phyloP scores from a whole-genome alignment of 2,797 vertebrate species.

The Pipistrellus pipistrellus region DNA sequence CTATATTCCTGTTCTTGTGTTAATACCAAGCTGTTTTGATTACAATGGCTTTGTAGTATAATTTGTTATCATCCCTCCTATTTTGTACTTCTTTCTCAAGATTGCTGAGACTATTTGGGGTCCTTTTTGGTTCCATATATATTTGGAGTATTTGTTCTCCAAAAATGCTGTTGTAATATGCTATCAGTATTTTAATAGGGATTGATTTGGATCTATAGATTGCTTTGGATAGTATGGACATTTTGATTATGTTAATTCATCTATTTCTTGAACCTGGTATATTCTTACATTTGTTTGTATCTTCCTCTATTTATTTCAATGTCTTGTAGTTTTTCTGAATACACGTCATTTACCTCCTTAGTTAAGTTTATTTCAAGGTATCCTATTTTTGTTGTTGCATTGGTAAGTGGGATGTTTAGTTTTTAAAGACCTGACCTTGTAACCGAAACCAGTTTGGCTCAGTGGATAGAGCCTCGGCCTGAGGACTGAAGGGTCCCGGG shows the following conservation, averaged over 20 bases:
- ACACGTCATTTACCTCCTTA: background rate
- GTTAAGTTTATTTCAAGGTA: background rate
- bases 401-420: background rate
- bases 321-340: background rate
- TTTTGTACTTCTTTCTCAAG: background rate
- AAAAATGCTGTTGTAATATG: background rate
- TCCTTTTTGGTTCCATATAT: background rate
- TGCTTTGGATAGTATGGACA: too few relatives aligned
- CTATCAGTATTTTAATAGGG: background rate
- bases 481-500: too few relatives aligned
- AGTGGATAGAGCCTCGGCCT: too few relatives aligned
- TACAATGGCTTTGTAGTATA: background rate
- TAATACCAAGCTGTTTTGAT: background rate
- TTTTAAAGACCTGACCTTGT: background rate
- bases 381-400: background rate
- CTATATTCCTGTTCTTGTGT: background rate
- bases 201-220: too few relatives aligned
- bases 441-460: too few relatives aligned
- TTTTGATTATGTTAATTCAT: background rate
- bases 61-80: background rate
- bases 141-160: background rate
- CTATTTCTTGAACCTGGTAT: background rate
- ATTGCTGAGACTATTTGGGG: background rate
- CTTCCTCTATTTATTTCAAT: background rate
- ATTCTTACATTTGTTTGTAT: background rate